Evolutionary conservation across 2,113 vertebrate species (phyloP), one percentile per base, ranked within the genome.

Genomic region (Corythaixoides concolor): DNA sequence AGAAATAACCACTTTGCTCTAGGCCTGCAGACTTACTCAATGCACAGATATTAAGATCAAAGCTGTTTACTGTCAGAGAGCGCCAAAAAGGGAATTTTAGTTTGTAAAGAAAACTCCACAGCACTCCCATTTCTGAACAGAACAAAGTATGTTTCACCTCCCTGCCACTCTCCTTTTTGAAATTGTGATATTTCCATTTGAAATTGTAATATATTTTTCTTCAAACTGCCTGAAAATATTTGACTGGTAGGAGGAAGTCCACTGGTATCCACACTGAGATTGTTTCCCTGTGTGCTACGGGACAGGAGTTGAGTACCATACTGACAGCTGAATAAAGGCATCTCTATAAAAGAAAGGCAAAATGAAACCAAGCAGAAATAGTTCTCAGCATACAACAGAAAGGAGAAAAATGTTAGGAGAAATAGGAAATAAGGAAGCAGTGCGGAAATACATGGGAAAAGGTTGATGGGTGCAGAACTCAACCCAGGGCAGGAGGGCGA

Each of bases 41-140:
- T 68, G 35, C 62, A 81, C 19, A 85, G 70, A 69, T 77, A 89
- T 7, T 73, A 81, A 86, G 70, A 94, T 92, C 87, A 91, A 95
- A 87, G 85, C 35, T 86, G 24, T 76, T 92, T 73, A 88, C 66
- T 88, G 49, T 41, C 81, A 87, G 24, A 74, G 56, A 68, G 13
- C 10, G 35, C 45, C 45, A 92, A 88, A 93, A 96, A 56, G 22
- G 8, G 63, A 83, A 62, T 60, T 79, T 60, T 52, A 53, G 11
- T 76, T 58, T 14, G 4, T 69, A 73, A 73, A 84, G 87, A 89
- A 27, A 33, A 28, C 73, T 76, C 62, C 67, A 85, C 12, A 49
- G 62, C 27, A 39, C n/a, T 76, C 33, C 30, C 62, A 41, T 49
- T 79, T 85, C 77, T 19, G 21, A 87, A 49, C 32, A 35, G 32